Evolutionary conservation across 2,888 invertebrate genomes (phyloP), one percentile per base, ranked within the genome.

Genomic region (Subacronicta megacephala): DNA sequence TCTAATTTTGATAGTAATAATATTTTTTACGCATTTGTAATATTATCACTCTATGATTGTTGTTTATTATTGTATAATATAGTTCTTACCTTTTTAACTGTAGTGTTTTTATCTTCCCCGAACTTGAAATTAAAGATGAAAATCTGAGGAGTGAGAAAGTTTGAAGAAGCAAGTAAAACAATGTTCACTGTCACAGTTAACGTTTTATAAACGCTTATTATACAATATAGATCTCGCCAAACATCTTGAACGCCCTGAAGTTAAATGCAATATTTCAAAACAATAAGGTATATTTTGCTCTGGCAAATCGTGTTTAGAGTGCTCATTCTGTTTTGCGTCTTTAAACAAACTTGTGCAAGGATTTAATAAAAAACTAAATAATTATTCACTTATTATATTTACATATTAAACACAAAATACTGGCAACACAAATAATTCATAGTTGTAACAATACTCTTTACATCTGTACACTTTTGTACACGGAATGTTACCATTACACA

Each of bases 11-110:
- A 49, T 53, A 60, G 12, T 20, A 57, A 15, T 70, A 73, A 60
- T 59, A 37, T 62, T 55, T 43, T 54, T 69, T 73, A 70, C 65
- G 53, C 26, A 65, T 72, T 72, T 72, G 47, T 72, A 68, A 56
- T 47, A 46, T 52, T 62, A 57, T 62, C 38, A 57, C 72, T 58
- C 38, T 56, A 69, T 62, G 53, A 65, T 69, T 72, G 62, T 72
- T 62, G 71, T 64, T 73, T 72, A 46, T 65, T 65, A 50, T 57
- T 66, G 52, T 66, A 49, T 54, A 67, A 67, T 64, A 64, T 42
- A 64, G 57, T 55, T n/a, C 54, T 58, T 71, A 62, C 9, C 57
- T 69, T 59, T 52, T 56, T 43, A 53, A 23, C 16, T 44, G 0
- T 1, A 7, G 38, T 41, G 7, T 65, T 46, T 3, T 43, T 66